Conservation (phyloP, 2,797 vertebrate genomes). For the Manis crassicaudata region DNA sequence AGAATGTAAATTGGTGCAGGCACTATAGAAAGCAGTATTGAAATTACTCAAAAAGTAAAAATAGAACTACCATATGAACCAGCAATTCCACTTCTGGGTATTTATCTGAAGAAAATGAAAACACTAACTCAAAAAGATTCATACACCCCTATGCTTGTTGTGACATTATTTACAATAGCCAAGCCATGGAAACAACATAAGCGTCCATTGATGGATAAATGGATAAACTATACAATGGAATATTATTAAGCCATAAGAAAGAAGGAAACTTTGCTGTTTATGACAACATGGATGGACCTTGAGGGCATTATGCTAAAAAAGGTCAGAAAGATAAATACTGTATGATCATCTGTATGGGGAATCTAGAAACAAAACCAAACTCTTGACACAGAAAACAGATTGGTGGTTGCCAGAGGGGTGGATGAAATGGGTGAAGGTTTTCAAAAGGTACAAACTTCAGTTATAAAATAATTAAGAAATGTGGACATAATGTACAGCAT, state of each 20-base stretch:
- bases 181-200: background rate
- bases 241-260: background rate
- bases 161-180: background rate
- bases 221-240: background rate
- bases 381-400: background rate
- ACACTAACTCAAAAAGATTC: background rate
- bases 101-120: background rate
- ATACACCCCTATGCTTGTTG: background rate
- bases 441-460: background rate
- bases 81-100: background rate
- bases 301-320: background rate
- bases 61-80: background rate
- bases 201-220: background rate
- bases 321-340: background rate
- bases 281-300: background rate
- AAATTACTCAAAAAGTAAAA: background rate
- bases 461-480: background rate
- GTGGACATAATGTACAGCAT: background rate
- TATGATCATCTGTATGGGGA: background rate
- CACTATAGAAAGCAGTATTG: too few species aligned
- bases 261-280: background rate
- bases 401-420: background rate
- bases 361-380: background rate
- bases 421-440: background rate
- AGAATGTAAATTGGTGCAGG: too few species aligned